Percentiles rank a stretch among this genome's conserved stretches.
phyloP scores from a whole-genome alignment of 2,888 invertebrate species.

The Drosophila putrida region DNA sequence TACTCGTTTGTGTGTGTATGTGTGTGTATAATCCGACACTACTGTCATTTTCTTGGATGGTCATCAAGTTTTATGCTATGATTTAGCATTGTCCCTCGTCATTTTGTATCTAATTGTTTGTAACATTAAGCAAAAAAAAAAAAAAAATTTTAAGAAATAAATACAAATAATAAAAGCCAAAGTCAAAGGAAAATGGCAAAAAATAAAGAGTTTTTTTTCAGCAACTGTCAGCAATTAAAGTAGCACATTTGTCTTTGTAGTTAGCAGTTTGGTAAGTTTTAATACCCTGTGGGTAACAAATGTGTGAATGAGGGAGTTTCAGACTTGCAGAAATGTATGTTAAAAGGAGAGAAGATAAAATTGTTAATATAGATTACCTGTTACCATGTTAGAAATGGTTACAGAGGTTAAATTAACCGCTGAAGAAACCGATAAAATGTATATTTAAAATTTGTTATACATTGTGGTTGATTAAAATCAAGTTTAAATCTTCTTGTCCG shows the following conservation, averaged over 20 bases:
- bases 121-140: slow-evolving; percentile 51
- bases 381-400: too few relatives aligned
- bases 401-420: too few relatives aligned
- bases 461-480: neutral
- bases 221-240: slow-evolving; percentile 78
- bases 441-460: too few relatives aligned
- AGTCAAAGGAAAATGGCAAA: slow-evolving; percentile 55
- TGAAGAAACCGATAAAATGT: too few relatives aligned
- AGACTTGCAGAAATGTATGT: neutral
- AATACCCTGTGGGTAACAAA: slow-evolving; percentile 5
- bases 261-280: slow-evolving; percentile 61
- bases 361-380: too few relatives aligned
- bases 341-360: too few relatives aligned
- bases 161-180: slow-evolving; percentile 38
- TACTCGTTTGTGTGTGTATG: neutral
- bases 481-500: too few relatives aligned
- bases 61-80: slow-evolving; percentile 52
- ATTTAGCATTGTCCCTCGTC: slow-evolving; percentile 46
- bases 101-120: slow-evolving; percentile 75
- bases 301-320: neutral
- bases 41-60: slow-evolving; percentile 39
- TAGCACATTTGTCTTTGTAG: slow-evolving; percentile 58
- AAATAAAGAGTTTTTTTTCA: slow-evolving; percentile 22
- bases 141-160: slow-evolving; percentile 6
- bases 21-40: slow-evolving; percentile 23